phyloP scores from a whole-genome alignment of 1,140 invertebrate genomes.

The Melitaea cinxia region DNA sequence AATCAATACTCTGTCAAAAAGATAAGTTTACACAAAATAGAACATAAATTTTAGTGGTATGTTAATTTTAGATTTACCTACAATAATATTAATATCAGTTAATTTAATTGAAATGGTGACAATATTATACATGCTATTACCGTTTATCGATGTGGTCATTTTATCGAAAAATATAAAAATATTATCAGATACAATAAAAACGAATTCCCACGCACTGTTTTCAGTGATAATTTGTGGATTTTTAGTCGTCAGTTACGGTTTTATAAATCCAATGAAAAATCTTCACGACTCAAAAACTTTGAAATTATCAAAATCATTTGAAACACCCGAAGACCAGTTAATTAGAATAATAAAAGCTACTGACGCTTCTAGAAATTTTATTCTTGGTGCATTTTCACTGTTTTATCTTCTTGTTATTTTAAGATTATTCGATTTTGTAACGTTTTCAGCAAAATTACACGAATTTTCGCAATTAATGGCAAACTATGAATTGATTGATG shows the following conservation, averaged over 20 bases:
- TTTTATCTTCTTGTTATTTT: constrained; percentile 51
- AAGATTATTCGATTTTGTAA: constrained; percentile 52
- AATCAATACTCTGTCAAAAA: not conserved
- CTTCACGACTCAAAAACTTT: constrained; percentile 41
- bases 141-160: constrained; percentile 47
- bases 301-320: constrained; percentile 25
- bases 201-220: constrained; percentile 17
- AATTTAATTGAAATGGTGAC: constrained; percentile 55
- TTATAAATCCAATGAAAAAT: constrained; percentile 48
- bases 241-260: constrained; percentile 43
- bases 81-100: constrained; percentile 41
- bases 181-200: constrained; percentile 26
- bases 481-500: constrained; percentile 56
- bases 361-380: constrained; percentile 55
- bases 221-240: constrained; percentile 36
- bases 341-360: constrained; percentile 42
- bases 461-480: constrained; percentile 60
- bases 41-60: constrained; percentile 4
- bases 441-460: constrained; percentile 60
- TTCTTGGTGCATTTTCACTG: constrained; percentile 56
- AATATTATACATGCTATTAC: constrained; percentile 50
- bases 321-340: constrained; percentile 46
- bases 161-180: constrained; percentile 48
- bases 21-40: not conserved
- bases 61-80: constrained; percentile 38